These are phyloP conservation scores for Aethina tumida DNA, from an alignment of 1,140 invertebrate species.

Conservation along the genomic window DNA sequence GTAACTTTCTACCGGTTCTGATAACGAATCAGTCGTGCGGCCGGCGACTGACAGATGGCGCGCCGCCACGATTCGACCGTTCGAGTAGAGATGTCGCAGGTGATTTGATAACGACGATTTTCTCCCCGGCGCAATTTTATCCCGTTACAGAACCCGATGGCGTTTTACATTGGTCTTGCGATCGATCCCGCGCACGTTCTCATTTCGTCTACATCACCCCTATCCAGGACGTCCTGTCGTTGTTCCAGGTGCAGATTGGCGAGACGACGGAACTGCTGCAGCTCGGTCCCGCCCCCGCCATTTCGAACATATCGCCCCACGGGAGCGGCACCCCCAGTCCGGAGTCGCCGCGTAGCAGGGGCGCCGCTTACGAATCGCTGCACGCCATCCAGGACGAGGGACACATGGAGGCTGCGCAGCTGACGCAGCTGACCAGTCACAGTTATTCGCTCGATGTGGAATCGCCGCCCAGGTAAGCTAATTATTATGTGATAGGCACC, in stretches of 20 bases:
- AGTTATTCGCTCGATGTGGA: constrained; percentile 28
- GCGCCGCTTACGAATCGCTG: background rate
- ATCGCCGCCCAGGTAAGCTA: constrained; percentile 20
- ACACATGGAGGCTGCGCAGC: constrained; percentile 22
- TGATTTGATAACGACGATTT: too few relatives aligned
- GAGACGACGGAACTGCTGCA: constrained; percentile 25
- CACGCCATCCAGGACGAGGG: constrained; percentile 16
- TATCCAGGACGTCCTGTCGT: constrained; percentile 1
- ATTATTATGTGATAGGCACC: too few relatives aligned
- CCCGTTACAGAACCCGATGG: too few relatives aligned
- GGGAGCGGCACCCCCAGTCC: constrained; percentile 26
- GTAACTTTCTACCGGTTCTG: too few relatives aligned
- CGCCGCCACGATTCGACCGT: too few relatives aligned
- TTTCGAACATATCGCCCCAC: constrained; percentile 26
- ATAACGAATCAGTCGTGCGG: too few relatives aligned
- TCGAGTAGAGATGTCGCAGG: too few relatives aligned
- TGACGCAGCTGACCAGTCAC: constrained; percentile 33
- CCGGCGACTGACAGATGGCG: too few relatives aligned
- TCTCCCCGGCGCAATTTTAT: too few relatives aligned
- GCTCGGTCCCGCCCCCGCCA: constrained; percentile 16
- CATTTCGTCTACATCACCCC: too few relatives aligned
- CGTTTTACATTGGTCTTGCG: too few relatives aligned
- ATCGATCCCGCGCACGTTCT: too few relatives aligned
- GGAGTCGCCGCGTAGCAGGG: constrained; percentile 20
- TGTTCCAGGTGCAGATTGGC: constrained; percentile 22